These are phyloP conservation scores for Sminthurides bifidus DNA, from an alignment of 1,140 invertebrate species.

Conservation along the genomic window DNA sequence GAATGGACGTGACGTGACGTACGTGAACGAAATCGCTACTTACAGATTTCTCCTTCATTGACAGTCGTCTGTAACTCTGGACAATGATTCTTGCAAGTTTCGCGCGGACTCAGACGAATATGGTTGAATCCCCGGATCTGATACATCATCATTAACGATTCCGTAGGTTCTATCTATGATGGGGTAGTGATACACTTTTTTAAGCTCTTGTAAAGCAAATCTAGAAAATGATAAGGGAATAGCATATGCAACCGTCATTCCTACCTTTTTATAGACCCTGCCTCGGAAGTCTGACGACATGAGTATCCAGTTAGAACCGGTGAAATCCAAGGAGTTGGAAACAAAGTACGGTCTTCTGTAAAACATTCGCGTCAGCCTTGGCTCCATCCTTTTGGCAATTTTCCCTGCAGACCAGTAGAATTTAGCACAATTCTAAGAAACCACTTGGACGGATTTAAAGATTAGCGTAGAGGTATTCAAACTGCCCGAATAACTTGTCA, in stretches of 20 bases:
- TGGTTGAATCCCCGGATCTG: constrained; percentile 57
- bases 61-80: constrained; percentile 51
- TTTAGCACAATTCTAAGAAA: not conserved
- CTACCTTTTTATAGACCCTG: constrained; percentile 53
- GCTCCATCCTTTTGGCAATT: constrained; percentile 67
- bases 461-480: not conserved
- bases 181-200: not conserved
- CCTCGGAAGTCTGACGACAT: constrained; percentile 63
- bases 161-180: constrained; percentile 49
- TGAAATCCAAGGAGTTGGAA: constrained; percentile 57
- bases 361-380: constrained; percentile 54
- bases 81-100: constrained; percentile 57
- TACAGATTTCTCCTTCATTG: constrained; percentile 54
- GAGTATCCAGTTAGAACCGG: constrained; percentile 66
- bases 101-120: constrained; percentile 51
- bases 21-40: constrained; percentile 32
- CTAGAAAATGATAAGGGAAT: not conserved
- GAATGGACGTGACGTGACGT: not conserved
- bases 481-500: not conserved
- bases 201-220: not conserved
- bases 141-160: constrained; percentile 56
- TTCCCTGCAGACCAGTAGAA: constrained; percentile 42
- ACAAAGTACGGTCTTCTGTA: constrained; percentile 62
- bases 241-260: no score
- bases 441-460: not conserved